phyloP scores from a whole-genome alignment of 1,140 invertebrate species.

The Manduca sexta region DNA sequence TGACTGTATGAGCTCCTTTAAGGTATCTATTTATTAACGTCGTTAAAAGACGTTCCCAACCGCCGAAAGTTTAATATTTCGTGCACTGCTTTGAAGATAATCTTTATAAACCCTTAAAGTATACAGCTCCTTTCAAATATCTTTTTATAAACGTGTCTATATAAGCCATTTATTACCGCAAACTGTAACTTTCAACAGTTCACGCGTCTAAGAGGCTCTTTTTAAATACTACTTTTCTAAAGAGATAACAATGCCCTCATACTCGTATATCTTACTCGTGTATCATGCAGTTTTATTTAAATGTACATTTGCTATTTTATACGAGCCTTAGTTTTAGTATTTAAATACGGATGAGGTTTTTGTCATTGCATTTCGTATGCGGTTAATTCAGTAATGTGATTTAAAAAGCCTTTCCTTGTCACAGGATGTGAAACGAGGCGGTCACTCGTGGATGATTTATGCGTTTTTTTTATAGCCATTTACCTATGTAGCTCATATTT shows the following conservation, averaged over 20 bases:
- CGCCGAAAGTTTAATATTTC: constrained; percentile 14
- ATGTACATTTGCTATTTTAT: no score
- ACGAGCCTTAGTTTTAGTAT: not conserved
- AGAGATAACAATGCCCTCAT: not conserved
- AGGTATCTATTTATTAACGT: constrained; percentile 14
- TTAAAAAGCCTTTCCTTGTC: constrained; percentile 29
- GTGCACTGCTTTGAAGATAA: constrained; percentile 16
- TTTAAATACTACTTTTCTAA: not conserved
- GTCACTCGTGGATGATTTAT: constrained; percentile 55
- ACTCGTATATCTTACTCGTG: not conserved
- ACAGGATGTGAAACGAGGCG: constrained; percentile 25
- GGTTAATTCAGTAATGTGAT: constrained; percentile 36
- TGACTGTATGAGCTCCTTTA: not conserved
- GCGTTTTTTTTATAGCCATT: constrained; percentile 49
- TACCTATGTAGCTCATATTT: constrained; percentile 44
- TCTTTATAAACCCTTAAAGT: constrained; percentile 6
- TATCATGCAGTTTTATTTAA: no score
- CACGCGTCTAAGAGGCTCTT: no score
- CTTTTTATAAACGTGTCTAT: constrained; percentile 3
- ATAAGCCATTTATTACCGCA: no score
- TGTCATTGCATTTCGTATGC: constrained; percentile 25
- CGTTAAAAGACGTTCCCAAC: constrained; percentile 10
- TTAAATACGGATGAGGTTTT: not conserved
- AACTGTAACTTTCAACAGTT: no score
- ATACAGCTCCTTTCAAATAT: constrained; percentile 5